Percentiles rank a stretch among this genome's conserved stretches.
phyloP scores from a whole-genome alignment of 2,113 vertebrate genomes.

The Scolopax mira region DNA sequence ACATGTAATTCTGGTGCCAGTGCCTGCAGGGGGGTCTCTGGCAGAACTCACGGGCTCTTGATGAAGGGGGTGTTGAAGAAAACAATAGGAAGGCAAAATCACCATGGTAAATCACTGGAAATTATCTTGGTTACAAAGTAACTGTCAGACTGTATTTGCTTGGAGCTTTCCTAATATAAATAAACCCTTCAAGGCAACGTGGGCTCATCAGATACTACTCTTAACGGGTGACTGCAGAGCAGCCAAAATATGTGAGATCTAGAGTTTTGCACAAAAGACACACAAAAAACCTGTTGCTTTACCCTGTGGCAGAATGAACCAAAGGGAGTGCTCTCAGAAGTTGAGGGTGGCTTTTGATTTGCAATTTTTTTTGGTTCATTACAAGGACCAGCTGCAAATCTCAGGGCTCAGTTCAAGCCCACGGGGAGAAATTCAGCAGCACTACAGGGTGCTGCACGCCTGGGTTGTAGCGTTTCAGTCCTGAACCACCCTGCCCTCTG shows the following conservation, averaged over 20 bases:
- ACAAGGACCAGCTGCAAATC: not conserved
- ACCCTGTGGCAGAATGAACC: not conserved
- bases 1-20: not conserved
- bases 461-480: fast-evolving
- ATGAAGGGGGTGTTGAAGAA: not conserved
- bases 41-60: not conserved
- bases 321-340: too few relatives aligned
- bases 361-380: not conserved
- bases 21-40: not conserved
- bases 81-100: not conserved
- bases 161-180: not conserved
- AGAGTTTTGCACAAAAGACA: not conserved
- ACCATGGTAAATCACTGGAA: not conserved
- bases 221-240: not conserved
- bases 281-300: not conserved
- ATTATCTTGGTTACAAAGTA: not conserved
- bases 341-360: not conserved
- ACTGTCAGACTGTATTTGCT: not conserved
- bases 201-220: not conserved
- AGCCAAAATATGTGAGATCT: not conserved
- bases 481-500: fast-evolving
- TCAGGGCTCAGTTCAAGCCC: not conserved
- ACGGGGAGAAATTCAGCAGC: not conserved
- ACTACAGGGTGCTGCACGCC: fast-evolving
- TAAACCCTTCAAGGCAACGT: not conserved